Base-by-base conservation (phyloP, 2,888 invertebrate genomes). In the Salticus scenicus region DNA sequence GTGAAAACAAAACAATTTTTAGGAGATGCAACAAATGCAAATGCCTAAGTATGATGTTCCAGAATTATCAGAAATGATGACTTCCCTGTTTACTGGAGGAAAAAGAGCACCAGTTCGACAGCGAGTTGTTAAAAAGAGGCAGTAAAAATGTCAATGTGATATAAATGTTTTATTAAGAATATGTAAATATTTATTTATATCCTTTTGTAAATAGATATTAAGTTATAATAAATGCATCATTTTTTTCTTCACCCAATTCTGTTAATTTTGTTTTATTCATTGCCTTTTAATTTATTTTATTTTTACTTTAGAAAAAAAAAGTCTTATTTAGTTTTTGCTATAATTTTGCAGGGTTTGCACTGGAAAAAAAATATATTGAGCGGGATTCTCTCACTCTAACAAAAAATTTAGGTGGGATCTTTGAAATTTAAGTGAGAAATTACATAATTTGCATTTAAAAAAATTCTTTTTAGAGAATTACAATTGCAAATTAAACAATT, bases 21-120 rank as follows among this genome's bases (percentile, higher is more conserved):
- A 93, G 92, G 97, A 97, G 92, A 94, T 97, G 92, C 97, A 98
- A 92, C 92, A 92, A 88, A 91, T 92, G 91, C 97, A 98, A 90
- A 93, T 96, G 90, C 94, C 95, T 0, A 94, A 94, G 88, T 94
- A 95, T 88, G 97, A 97, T 88, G 94, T 98, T 94, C 97, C 97
- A 1, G 99, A 99, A 92, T 94, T 99, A 93, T 97, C 98, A 0
- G 99, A 99, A 92, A 94, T 98, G 93, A 94, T 99, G 88, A 96
- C 98, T 8, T 76, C 88, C 0, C 67, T 87, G n/a, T 88, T 88
- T 63, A 88, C 88, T 17, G 88, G 88, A 28, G 87, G 88, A 30
- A 88, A 88, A 33, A 63, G 85, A 41, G 66, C 81, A 7, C 77
- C 77, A 12, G 41, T 57, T 33, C 24, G 73, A 71, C 20, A 73